Conservation (phyloP, 2,888 invertebrate genomes). For the Amphipyra tragopoginis region DNA sequence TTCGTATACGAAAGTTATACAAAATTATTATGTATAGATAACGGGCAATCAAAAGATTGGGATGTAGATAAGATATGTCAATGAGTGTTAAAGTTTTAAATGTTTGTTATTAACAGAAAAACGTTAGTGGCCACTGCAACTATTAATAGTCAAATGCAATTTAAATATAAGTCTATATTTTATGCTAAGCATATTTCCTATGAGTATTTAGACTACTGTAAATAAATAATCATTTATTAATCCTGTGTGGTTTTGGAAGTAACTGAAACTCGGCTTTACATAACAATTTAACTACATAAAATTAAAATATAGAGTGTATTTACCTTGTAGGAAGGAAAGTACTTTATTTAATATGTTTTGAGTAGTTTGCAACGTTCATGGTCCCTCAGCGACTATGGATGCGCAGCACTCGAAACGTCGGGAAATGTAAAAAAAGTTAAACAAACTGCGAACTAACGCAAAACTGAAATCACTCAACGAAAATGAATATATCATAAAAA, state of each 20-base stretch:
- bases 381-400: conserved; percentile 7
- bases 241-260: conserved; percentile 6
- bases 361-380: conserved; percentile 9
- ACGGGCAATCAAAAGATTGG: too few species aligned
- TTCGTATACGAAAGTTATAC: too few species aligned
- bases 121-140: too few species aligned
- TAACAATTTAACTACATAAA: neutral
- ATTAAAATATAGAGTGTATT: neutral
- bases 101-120: too few species aligned
- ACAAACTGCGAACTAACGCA: conserved; percentile 9
- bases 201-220: neutral
- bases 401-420: conserved; percentile 1
- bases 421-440: conserved; percentile 9
- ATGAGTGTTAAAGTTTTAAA: too few species aligned
- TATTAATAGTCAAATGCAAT: too few species aligned
- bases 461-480: neutral
- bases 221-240: conserved; percentile 3
- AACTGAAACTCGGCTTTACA: conserved; percentile 15
- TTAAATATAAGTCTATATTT: too few species aligned
- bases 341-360: conserved; percentile 1
- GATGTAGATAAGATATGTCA: too few species aligned
- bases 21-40: too few species aligned
- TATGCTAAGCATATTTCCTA: too few species aligned
- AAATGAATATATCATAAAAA: neutral
- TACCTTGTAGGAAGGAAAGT: neutral